These are phyloP conservation scores for Lithobates sylvaticus DNA, from an alignment of 2,797 vertebrate species.

Conservation along the genomic window DNA sequence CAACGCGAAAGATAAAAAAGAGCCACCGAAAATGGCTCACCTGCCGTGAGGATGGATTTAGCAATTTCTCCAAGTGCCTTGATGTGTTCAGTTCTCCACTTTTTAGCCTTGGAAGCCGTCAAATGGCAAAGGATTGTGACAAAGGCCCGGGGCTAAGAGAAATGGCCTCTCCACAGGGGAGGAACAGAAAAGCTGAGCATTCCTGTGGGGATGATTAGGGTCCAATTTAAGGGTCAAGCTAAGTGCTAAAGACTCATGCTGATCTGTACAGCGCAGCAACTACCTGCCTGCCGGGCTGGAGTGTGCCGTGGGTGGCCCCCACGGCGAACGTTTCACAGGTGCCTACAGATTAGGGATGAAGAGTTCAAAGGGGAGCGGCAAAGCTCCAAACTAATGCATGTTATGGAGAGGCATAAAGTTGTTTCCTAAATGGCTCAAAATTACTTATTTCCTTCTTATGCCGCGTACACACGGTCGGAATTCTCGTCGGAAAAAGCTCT, in stretches of 20 bases:
- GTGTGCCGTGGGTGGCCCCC: slow-evolving; percentile 64
- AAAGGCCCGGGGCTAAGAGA: slow-evolving; percentile 66
- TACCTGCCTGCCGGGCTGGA: slow-evolving; percentile 74
- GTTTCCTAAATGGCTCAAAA: neutral
- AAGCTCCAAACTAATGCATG: slow-evolving; percentile 13
- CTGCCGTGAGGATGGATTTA: slow-evolving; percentile 70
- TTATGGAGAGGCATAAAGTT: neutral
- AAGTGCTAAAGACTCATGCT: slow-evolving; percentile 72
- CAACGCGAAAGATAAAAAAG: slow-evolving; percentile 35
- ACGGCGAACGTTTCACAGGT: slow-evolving; percentile 67
- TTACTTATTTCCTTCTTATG: neutral
- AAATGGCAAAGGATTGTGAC: slow-evolving; percentile 58
- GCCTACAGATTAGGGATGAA: neutral
- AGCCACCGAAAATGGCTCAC: slow-evolving; percentile 67
- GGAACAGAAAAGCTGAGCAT: slow-evolving; percentile 66
- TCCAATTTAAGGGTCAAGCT: slow-evolving; percentile 77
- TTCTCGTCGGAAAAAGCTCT: too few species aligned
- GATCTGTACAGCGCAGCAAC: slow-evolving; percentile 70
- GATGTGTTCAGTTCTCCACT: slow-evolving; percentile 73
- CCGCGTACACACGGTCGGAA: too few species aligned
- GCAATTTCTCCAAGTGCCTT: slow-evolving; percentile 64
- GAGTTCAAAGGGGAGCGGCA: too few species aligned
- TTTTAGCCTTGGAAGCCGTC: slow-evolving; percentile 66
- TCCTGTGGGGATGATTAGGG: slow-evolving; percentile 71
- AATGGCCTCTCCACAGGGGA: slow-evolving; percentile 70